Evolutionary conservation across 2,113 vertebrate species (phyloP).

Genomic region (Gulo gulo): DNA sequence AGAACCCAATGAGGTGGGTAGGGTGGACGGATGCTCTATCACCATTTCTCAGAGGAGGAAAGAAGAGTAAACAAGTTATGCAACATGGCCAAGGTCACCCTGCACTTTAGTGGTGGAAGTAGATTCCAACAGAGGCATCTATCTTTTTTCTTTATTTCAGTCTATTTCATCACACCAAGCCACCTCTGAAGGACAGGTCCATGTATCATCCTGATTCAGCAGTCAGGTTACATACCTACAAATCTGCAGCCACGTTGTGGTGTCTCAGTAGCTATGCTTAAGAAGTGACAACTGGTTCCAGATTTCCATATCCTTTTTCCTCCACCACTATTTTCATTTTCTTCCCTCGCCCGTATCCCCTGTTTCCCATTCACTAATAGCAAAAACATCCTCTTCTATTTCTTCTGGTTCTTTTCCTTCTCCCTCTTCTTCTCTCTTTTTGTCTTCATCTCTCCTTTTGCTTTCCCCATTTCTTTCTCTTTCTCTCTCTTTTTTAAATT

Average conservation of each 20-base stretch:
- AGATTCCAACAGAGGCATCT: not conserved
- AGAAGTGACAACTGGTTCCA: not conserved
- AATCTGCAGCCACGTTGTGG: not conserved
- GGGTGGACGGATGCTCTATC: not conserved
- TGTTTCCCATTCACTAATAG: not conserved
- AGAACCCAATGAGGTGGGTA: not conserved
- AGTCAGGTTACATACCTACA: not conserved
- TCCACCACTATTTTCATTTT: not conserved
- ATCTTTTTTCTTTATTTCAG: not conserved
- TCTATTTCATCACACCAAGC: not conserved
- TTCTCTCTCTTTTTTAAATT: not conserved
- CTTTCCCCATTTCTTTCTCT: too few species aligned
- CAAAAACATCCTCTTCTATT: not conserved
- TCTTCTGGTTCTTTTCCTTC: not conserved
- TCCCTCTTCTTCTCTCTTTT: not conserved
- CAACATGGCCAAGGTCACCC: not conserved
- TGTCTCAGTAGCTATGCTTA: not conserved
- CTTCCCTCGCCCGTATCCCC: not conserved
- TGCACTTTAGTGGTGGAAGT: not conserved
- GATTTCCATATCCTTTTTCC: not conserved
- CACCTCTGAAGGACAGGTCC: not conserved
- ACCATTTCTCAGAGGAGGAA: not conserved
- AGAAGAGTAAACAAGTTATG: not conserved
- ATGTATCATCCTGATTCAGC: not conserved
- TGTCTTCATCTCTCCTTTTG: too few species aligned